Base-by-base conservation (phyloP, 1,140 invertebrate species). In the Dendrolimus kikuchii region DNA sequence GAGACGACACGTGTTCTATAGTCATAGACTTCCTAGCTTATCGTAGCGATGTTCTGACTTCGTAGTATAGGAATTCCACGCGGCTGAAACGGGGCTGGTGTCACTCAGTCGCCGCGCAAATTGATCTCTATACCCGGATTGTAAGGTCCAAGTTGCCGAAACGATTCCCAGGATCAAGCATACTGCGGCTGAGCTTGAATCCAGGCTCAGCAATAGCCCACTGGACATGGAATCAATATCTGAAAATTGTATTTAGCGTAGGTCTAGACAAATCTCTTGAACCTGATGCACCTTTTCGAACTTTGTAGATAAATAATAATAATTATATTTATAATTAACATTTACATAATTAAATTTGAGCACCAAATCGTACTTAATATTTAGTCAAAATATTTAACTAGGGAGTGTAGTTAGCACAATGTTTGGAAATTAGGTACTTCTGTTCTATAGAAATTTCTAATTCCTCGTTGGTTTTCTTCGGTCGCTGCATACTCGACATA, bases 321-420 rank as follows among this genome's bases (percentile, higher is more conserved):
- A 23, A 56, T 66, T 71, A 64, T 78, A 85, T 71, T 78, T 75
- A 72, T 77, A 77, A 80, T 76, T 77, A n/a, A 82, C 77, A 77
- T 74, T 74, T 79, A 84, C 76, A 79, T 78, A 74, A 81, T 80
- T 74, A 83, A 83, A 80, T 77, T 83, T 82, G 82, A 86, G 82
- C 82, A 86, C 82, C 81, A 84, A 86, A 84, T 84, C 71, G 82
- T 86, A 86, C 82, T 86, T 86, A 86, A 79, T 81, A 77, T 79
- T 86, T 86, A 86, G 77, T 77, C 72, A 86, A 82, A 82, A 81
- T 80, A 68, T 84, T 81, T 77, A 68, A 71, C 53, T 71, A 79
- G 75, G 70, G 62, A 64, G 51, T 71, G 82, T 86, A 86, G 82
- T 74, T 86, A 86, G 82, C 82, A 79, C 79, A 86, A 86, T 81